Evolutionary conservation across 2,113 vertebrate genomes (phyloP).

Genomic region (Typhlomys cinereus): DNA sequence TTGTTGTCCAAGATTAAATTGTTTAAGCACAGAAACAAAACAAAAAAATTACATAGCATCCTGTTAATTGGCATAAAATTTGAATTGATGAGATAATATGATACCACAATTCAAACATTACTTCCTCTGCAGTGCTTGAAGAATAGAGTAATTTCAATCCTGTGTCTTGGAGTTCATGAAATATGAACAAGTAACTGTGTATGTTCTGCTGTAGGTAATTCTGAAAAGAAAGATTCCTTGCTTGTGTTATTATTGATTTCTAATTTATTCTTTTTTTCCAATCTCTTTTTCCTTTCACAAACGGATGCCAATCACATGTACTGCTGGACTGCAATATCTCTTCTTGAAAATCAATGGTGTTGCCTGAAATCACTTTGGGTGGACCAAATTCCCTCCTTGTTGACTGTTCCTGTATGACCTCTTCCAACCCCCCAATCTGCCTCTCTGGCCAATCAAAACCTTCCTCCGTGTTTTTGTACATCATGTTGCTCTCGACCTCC

Average conservation of each 20-base stretch:
- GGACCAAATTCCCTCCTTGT: slow-evolving; percentile 90
- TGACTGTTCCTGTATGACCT: slow-evolving; percentile 89
- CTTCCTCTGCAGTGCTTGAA: not conserved
- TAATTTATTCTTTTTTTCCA: slow-evolving; percentile 87
- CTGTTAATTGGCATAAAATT: slow-evolving; percentile 30
- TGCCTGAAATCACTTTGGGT: slow-evolving; percentile 90
- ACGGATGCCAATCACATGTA: slow-evolving; percentile 92
- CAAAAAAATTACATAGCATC: not conserved
- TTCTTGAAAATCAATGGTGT: slow-evolving; percentile 89
- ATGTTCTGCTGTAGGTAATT: slow-evolving; percentile 81
- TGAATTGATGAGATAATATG: not conserved
- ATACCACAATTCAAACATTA: not conserved
- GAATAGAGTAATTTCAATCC: slow-evolving; percentile 6
- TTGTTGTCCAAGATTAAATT: not conserved
- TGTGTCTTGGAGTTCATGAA: slow-evolving; percentile 71
- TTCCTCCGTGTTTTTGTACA: slow-evolving; percentile 80
- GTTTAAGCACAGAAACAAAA: not conserved
- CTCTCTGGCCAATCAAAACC: slow-evolving; percentile 89
- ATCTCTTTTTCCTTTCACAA: slow-evolving; percentile 88
- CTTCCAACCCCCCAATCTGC: slow-evolving; percentile 84
- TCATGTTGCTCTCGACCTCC: slow-evolving; percentile 86
- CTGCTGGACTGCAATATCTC: slow-evolving; percentile 90
- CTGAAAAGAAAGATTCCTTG: slow-evolving; percentile 79
- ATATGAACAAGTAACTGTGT: slow-evolving; percentile 68
- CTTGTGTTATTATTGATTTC: slow-evolving; percentile 87